Conservation (phyloP, 2,113 vertebrate species). For the Cettia cetti region DNA sequence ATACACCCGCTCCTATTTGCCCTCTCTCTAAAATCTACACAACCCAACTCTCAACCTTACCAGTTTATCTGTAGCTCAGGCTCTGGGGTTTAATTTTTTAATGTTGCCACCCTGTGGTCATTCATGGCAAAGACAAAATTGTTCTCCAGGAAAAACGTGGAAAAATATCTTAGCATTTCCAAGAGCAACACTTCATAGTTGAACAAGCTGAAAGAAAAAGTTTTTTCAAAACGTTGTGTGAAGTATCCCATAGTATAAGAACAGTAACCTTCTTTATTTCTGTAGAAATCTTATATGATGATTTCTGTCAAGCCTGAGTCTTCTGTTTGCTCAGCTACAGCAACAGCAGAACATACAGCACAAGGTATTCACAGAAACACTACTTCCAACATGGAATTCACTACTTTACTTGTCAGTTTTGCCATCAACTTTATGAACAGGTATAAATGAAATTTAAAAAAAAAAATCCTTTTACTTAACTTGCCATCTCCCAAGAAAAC, state of each 20-base stretch:
- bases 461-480: not conserved
- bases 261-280: not conserved
- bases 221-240: rapidly evolving
- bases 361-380: not conserved
- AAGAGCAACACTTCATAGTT: not conserved
- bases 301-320: not conserved
- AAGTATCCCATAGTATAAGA: not conserved
- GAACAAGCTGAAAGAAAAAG: not conserved
- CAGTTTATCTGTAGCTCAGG: rapidly evolving
- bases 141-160: rapidly evolving
- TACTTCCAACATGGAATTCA: not conserved
- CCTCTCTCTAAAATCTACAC: not conserved
- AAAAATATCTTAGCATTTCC: not conserved
- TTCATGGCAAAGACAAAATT: not conserved
- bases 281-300: rapidly evolving
- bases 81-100: not conserved
- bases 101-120: constrained; percentile 21
- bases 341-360: not conserved
- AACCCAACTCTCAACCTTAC: rapidly evolving
- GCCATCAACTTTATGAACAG: not conserved
- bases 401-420: not conserved
- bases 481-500: not conserved
- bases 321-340: not conserved
- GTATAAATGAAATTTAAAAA: not conserved
- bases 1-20: rapidly evolving